Conservation (phyloP, 2,888 invertebrate species). For the Mimachlamys varia region DNA sequence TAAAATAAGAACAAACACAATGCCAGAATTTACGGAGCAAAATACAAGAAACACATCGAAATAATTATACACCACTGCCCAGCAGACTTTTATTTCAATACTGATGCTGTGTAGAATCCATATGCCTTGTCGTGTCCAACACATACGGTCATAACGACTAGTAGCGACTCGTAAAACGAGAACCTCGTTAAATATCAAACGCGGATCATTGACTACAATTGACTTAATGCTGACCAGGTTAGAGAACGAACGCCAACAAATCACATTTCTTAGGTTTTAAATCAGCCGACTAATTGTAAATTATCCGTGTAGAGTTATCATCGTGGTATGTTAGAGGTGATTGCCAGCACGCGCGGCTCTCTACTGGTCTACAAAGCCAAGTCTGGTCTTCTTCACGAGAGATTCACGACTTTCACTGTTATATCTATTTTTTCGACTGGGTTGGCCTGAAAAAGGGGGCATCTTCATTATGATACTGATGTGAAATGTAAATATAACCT, state of each 20-base stretch:
- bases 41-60: too few relatives aligned
- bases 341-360: background rate
- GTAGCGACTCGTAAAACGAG: background rate
- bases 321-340: background rate
- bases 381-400: background rate
- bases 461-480: too few relatives aligned
- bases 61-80: too few relatives aligned
- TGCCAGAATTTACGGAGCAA: too few relatives aligned
- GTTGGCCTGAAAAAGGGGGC: too few relatives aligned
- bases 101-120: background rate
- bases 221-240: conserved; percentile 27
- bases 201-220: background rate
- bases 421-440: background rate
- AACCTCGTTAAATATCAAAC: background rate
- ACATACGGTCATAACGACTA: background rate
- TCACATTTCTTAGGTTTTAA: conserved; percentile 22
- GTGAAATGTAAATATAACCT: too few relatives aligned
- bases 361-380: background rate
- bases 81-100: too few relatives aligned
- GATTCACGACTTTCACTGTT: background rate
- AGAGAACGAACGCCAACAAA: background rate
- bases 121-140: background rate
- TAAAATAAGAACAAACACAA: too few relatives aligned
- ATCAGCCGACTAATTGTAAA: conserved; percentile 23
- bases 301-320: background rate